Evolutionary conservation across 2,888 invertebrate genomes (phyloP), one percentile per base, ranked within the genome.

Genomic region (Eupithecia dodoneata): DNA sequence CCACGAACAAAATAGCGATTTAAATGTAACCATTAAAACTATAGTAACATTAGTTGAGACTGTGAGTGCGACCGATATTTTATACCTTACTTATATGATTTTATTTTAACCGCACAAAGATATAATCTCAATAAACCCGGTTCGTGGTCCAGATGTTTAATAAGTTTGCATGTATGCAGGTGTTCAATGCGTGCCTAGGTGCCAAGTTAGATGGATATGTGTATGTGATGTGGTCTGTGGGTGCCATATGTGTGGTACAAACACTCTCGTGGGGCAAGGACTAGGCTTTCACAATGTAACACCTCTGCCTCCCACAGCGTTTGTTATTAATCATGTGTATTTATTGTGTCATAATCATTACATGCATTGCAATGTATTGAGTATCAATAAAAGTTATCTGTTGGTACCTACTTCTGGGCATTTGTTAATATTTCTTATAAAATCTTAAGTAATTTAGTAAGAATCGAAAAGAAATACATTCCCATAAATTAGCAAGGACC

Each of bases 201-300:
- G 63, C 49, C 74, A 76, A 59, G 18, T 9, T 59, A 63, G 30
- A 30, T 30, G 63, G 63, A 15, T 41, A 41, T 63, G 12, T 63
- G 6, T 42, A 44, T 10, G 44, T 69, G 44, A 44, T 10, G 44
- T 69, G 44, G 44, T 42, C 66, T 66, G 44, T 69, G 67, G 67
- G 45, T 78, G 76, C 30, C 47, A 70, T 30, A 30, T 13, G 18
- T 47, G 75, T 78, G 79, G 70, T 75, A 76, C 77, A 74, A 75
- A 76, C 76, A 75, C 67, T 76, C 75, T 71, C 69, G 80, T 80
- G 78, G 76, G 76, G 66, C 82, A 82, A 82, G 82, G 82, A 79
- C 80, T 79, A 73, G 71, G 72, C 81, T 81, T 81, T 81, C 81
- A 76, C 80, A 81, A 80, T 71, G 63, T 71, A 30, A 10, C 63